Evolutionary conservation across 2,797 vertebrate genomes (phyloP), one percentile per base, ranked within the genome.

Genomic region (Molossus alvarezi): DNA sequence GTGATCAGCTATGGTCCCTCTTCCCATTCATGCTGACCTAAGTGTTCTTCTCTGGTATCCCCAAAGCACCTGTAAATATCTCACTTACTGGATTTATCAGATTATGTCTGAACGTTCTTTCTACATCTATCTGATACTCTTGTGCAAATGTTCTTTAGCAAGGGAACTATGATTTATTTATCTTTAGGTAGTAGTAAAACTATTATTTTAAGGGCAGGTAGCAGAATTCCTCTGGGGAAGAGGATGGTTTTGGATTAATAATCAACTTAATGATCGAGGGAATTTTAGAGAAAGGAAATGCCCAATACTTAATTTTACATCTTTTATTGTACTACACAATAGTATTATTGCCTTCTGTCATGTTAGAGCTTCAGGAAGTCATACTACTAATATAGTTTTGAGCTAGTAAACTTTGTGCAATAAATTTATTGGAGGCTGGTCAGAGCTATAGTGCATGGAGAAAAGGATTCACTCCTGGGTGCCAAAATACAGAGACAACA

Each of bases 31-130:
- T 11, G 5, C 4, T 81, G 25, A 93, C 9, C 29, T 37, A 53
- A 82, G 23, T 48, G 0, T 7, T 33, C 23, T 85, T 93, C 33
- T 25, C 1, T 23, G 58, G 6, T 76, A 37, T n/a, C 60, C 11
- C 33, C n/a, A 65, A 76, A 45, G 37, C 48, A 80, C 1, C 12
- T 1, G 3, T 17, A 51, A 67, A 90, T 64, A 79, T 14, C 64
- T 69, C 21, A 87, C 8, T 71, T 67, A 62, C 11, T 60, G 5
- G 3, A 27, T 5, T 81, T 60, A 45, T 11, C 29, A 64, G 33
- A 77, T 89, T 94, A 33, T 79, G 25, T 65, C 60, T 91, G 25
- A 79, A 71, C 1, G 58, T 83, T 73, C 20, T 93, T n/a, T 84
- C 64, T 7, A 20, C 25, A 25, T 20, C 27, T 88, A 8, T 17